Base-by-base conservation (phyloP, 2,797 vertebrate species). In the Peromyscus eremicus region DNA sequence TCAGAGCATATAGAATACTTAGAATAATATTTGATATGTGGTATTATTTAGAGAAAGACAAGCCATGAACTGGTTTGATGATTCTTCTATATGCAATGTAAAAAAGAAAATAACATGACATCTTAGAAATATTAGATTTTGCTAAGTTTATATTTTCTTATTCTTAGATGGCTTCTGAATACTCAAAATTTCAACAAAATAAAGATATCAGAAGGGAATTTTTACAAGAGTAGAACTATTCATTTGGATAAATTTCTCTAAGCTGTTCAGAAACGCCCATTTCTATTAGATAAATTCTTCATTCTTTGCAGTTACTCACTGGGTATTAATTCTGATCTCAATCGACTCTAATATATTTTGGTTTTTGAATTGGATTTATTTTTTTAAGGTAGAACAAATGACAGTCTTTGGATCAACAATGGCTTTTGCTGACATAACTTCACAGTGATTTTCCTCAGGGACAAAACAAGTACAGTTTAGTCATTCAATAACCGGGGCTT, bases 241-340 rank as follows among this genome's bases (percentile, higher is more conserved):
- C 23, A 80, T 94, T 92, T 70, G 57, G 55, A 37, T 87, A 9
- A 80, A 81, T 91, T 77, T 81, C 84, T 76, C 60, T 12, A 87
- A 43, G 29, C 57, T 92, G 9, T 52, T 88, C 25, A 68, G 60
- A 97, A 92, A 88, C 62, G 62, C 27, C 57, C 11, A 83, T n/a
- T 88, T 92, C 32, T 81, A 66, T 94, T 34, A 79, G 27, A 94
- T 83, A 90, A 92, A 89, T 92, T 92, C 55, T 55, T 66, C 68
- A 73, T 62, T 73, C 64, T 73, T 25, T 82, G 73, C 66, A 68
- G 25, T 94, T 96, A 79, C 27, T 40, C 60, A 60, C 62, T 94
- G 1, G 11, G 34, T 70, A 94, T 82, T 66, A 87, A 90, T 86
- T 93, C 17, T 12, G 75, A 70, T 68, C 27, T 37, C 83, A 87